Evolutionary conservation across 1,140 invertebrate genomes (phyloP).

Genomic region (Philotrypesis tridentata): DNA sequence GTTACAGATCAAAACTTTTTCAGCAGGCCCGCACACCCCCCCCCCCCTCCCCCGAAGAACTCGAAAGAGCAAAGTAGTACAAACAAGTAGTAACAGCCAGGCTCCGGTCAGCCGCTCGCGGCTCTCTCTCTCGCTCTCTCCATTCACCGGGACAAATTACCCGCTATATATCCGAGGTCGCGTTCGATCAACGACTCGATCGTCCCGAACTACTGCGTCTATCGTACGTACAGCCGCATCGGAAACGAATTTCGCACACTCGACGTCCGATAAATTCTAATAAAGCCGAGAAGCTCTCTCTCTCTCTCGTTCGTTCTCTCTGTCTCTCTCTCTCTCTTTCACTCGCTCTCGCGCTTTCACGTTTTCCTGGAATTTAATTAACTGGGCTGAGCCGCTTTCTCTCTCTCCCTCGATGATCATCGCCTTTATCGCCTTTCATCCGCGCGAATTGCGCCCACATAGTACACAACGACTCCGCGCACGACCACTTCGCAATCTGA

Average conservation of each 20-base stretch:
- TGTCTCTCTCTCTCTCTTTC: too few relatives aligned
- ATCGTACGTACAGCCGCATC: neutral
- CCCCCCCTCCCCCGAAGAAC: too few relatives aligned
- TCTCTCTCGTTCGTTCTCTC: too few relatives aligned
- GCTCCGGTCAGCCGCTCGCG: neutral
- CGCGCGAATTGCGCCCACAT: too few relatives aligned
- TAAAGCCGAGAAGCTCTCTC: neutral
- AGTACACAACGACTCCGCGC: neutral
- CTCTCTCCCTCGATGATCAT: neutral
- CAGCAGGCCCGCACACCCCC: too few relatives aligned
- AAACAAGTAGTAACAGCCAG: neutral
- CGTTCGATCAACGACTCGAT: neutral
- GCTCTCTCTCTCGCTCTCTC: too few relatives aligned
- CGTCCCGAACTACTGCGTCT: neutral
- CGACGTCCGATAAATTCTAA: slow-evolving; percentile 9
- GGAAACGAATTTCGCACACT: neutral
- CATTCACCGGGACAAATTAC: neutral
- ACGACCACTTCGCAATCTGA: neutral
- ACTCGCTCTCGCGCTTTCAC: neutral
- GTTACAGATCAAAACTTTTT: too few relatives aligned
- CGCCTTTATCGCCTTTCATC: neutral
- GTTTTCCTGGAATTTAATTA: slow-evolving; percentile 13
- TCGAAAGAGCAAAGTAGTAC: neutral
- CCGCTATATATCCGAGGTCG: neutral
- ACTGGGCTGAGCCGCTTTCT: neutral